A percentile compares a stretch with the other conserved stretches of the same genome.
These are phyloP conservation scores for Fragum fragum DNA, from an alignment of 2,888 invertebrate species.

Conservation along the genomic window DNA sequence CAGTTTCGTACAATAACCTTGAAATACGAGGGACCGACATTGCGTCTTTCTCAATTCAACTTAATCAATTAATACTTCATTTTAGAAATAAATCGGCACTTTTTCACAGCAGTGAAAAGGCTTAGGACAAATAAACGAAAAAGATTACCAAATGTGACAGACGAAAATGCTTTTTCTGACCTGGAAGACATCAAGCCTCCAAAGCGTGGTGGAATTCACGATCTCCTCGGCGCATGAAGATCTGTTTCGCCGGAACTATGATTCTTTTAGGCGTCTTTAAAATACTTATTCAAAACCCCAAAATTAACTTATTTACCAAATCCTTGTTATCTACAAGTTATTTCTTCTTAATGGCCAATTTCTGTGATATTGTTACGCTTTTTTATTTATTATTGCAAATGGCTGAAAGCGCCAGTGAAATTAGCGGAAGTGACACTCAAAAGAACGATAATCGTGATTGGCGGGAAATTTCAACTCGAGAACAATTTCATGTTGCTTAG, in stretches of 20 bases:
- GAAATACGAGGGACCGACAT: no score
- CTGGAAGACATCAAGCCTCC: slow-evolving; percentile 68
- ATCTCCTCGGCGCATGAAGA: slow-evolving; percentile 68
- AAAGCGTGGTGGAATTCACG: slow-evolving; percentile 42
- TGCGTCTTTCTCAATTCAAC: no score
- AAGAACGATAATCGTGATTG: slow-evolving; percentile 12
- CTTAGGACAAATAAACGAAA: neutral
- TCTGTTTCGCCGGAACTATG: neutral
- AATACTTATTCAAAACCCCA: no score
- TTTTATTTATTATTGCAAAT: slow-evolving; percentile 49
- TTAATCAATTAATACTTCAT: no score
- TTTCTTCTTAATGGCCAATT: neutral
- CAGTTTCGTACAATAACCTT: no score
- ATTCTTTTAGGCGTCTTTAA: no score
- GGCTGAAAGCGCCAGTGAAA: slow-evolving; percentile 68
- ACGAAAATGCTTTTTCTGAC: slow-evolving; percentile 61
- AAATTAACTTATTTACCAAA: no score
- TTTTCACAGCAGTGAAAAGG: no score
- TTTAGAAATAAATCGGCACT: no score
- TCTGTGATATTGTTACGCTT: neutral
- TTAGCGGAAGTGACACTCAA: slow-evolving; percentile 16
- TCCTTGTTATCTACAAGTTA: no score
- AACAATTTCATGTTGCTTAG: no score
- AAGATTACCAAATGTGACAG: neutral
- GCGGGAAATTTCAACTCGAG: slow-evolving; percentile 10